phyloP scores from a whole-genome alignment of 1,140 invertebrate species.

The Drosophila athabasca region DNA sequence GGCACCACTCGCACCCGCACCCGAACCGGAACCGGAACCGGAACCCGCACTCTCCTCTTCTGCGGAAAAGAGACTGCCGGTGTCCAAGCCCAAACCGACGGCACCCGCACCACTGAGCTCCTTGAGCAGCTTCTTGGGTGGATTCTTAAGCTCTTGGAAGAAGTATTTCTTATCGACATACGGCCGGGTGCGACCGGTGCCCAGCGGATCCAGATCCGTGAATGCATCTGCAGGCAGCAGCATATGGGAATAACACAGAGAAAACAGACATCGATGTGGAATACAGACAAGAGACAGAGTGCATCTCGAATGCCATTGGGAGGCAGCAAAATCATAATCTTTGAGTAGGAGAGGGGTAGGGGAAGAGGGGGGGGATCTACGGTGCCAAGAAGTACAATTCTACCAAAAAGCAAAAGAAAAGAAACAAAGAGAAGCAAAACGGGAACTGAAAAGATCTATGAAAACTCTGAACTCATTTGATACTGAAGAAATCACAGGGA shows the following conservation, averaged over 20 bases:
- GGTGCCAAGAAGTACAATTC: too few species aligned
- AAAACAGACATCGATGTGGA: background rate
- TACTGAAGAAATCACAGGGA: too few species aligned
- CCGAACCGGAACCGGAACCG: too few species aligned
- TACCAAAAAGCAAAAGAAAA: background rate
- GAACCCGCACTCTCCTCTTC: conserved; percentile 19
- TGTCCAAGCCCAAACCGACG: conserved; percentile 61
- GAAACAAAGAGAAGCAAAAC: background rate
- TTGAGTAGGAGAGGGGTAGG: too few species aligned
- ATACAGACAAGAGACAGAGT: conserved; percentile 4
- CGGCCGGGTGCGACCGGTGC: conserved; percentile 93
- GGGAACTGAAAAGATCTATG: background rate
- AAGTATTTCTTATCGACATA: conserved; percentile 98
- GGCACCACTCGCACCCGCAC: background rate
- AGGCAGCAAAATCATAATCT: conserved; percentile 8
- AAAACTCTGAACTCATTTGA: too few species aligned
- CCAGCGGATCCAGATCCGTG: conserved; percentile 95
- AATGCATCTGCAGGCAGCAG: conserved; percentile 95
- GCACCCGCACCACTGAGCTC: conserved; percentile 86
- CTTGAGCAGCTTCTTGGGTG: conserved; percentile 94
- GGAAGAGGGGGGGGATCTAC: too few species aligned
- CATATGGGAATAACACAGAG: conserved; percentile 61
- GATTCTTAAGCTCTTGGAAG: conserved; percentile 96
- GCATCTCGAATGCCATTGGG: conserved; percentile 6
- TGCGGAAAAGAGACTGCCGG: conserved; percentile 60